Percentiles rank a stretch among this genome's conserved stretches.
These are phyloP conservation scores for Drosophila kikkawai DNA, from an alignment of 1,140 invertebrate genomes.

Conservation along the genomic window DNA sequence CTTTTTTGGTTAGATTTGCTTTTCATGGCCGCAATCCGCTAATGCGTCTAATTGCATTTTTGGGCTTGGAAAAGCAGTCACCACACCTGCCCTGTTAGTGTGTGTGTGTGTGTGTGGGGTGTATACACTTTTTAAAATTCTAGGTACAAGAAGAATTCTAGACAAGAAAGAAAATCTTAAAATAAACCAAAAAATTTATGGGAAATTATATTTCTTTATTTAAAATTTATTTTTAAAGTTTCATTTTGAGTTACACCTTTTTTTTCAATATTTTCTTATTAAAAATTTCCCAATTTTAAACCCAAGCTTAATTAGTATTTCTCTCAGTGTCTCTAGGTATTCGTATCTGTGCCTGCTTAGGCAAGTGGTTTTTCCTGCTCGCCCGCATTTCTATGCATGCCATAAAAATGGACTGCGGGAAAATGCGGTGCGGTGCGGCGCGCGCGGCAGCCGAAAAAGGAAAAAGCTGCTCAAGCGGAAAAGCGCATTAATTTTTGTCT, in stretches of 20 bases:
- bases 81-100: not conserved
- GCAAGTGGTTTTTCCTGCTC: constrained; percentile 12
- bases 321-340: not conserved
- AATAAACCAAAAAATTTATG: no score
- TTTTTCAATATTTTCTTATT: not conserved
- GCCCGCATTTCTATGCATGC: constrained; percentile 34
- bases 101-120: not conserved
- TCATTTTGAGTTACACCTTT: no score
- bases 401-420: constrained; percentile 30
- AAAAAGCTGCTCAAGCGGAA: constrained; percentile 43
- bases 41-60: constrained; percentile 81
- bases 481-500: constrained; percentile 43
- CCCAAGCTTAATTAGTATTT: not conserved
- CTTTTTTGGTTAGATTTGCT: constrained; percentile 39
- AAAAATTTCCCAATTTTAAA: not conserved
- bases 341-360: constrained; percentile 29
- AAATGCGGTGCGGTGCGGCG: not conserved
- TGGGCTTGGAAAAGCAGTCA: constrained; percentile 30
- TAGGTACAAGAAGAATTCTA: not conserved
- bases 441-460: constrained; percentile 7
- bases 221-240: no score
- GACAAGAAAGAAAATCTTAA: not conserved
- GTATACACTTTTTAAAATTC: not conserved
- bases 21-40: constrained; percentile 39
- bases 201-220: no score